Base-by-base conservation (phyloP, 2,888 invertebrate genomes). In the Scaeva pyrastri region DNA sequence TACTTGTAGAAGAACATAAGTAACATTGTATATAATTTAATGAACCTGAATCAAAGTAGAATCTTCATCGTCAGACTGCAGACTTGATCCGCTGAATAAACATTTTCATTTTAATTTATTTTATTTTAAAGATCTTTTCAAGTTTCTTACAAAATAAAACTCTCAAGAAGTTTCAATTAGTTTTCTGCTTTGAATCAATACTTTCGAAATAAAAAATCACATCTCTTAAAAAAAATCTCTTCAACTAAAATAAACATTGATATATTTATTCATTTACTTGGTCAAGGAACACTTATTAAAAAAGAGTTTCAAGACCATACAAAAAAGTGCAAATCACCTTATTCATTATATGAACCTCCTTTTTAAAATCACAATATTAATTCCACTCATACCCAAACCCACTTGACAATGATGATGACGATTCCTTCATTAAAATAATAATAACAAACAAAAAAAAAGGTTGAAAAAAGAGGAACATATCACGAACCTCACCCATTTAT, bases 321-420 rank as follows among this genome's bases (percentile, higher is more conserved):
- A 71, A 31, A 36, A 52, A 72, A 64, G 23, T 55, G 71, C 78
- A 72, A 78, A 64, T 72, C 62, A 78, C 52, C 52, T 19, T 45
- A 5, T 31, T 62, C 19, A 43, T 62, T 19, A 23, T 52, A 39
- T 26, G 2, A 12, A 21, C 6, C n/a, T n/a, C n/a, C n/a, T n/a
- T n/a, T n/a, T n/a, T n/a, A n/a, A 36, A 36, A 78, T 55, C 50
- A 62, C 26, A 70, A 60, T 48, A 76, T 71, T 52, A 5, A 21
- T 58, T 60, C 41, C 21, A 52, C 26, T 7, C 21, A 3, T 36
- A 60, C 8, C 55, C 58, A 73, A 31, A 31, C 68, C 21, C 60
- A 62, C 73, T 74, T 75, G 55, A 66, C 52, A 55, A 75, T 64
- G 41, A 66, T 41, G 43, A 75, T 64, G 41, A 66, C 26, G n/a